phyloP scores from a whole-genome alignment of 2,113 vertebrate species.

The Collichthys lucidus region DNA sequence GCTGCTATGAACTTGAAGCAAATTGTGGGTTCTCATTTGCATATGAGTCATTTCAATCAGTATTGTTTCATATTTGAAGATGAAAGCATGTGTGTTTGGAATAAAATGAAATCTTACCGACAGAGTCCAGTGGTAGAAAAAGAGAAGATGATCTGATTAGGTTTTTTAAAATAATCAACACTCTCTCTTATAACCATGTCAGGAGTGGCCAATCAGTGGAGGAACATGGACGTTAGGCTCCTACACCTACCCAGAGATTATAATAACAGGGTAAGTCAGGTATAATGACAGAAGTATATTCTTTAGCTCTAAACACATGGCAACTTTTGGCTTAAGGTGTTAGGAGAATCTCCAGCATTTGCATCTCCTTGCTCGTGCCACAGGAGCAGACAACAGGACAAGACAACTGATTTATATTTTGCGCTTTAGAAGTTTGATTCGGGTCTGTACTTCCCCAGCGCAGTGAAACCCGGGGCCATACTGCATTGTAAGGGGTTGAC shows the following conservation, averaged over 20 bases:
- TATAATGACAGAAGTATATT: neutral
- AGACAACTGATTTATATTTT: slow-evolving; percentile 5
- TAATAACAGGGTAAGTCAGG: slow-evolving; percentile 94
- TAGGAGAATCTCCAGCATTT: neutral
- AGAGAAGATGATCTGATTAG: neutral
- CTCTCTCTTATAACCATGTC: slow-evolving; percentile 52
- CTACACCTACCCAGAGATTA: slow-evolving; percentile 95
- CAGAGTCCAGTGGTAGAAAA: neutral
- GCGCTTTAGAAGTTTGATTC: slow-evolving; percentile 6
- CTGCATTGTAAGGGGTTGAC: too few species aligned
- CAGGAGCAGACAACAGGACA: neutral
- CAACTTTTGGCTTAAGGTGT: neutral
- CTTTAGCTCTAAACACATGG: neutral
- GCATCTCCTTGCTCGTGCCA: neutral
- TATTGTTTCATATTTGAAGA: slow-evolving; percentile 4
- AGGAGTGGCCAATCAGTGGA: slow-evolving; percentile 97
- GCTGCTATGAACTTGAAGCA: neutral
- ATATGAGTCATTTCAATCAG: slow-evolving; percentile 8
- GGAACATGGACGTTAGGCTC: slow-evolving; percentile 96
- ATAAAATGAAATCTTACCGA: neutral
- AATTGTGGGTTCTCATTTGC: slow-evolving; percentile 2
- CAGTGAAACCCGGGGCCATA: neutral
- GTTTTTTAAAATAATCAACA: slow-evolving; percentile 24
- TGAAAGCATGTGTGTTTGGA: neutral
- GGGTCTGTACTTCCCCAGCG: neutral